Conservation (phyloP, 1,140 invertebrate species). For the Aphelenchoides avenae region DNA sequence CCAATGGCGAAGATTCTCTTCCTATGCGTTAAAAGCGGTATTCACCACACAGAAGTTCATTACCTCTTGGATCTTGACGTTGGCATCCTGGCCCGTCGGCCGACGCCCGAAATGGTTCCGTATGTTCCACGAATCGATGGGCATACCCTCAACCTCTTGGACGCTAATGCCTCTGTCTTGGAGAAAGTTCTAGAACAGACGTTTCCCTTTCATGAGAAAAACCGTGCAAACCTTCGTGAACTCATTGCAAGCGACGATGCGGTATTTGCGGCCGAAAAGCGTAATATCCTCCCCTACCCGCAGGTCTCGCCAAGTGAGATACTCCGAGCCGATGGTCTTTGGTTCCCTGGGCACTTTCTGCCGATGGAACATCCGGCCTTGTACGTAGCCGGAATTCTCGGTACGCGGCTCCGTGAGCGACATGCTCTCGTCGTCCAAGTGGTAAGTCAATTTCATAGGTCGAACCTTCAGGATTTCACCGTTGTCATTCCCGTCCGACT, state of each 20-base stretch:
- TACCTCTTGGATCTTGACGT: no score
- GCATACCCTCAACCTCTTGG: slow-evolving; percentile 21
- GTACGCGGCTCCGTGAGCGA: slow-evolving; percentile 22
- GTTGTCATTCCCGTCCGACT: slow-evolving; percentile 28
- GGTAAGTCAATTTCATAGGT: slow-evolving; percentile 36
- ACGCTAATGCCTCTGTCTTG: slow-evolving; percentile 28
- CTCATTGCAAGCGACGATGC: slow-evolving; percentile 34
- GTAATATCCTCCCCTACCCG: slow-evolving; percentile 29
- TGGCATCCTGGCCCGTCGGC: not conserved
- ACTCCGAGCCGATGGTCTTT: slow-evolving; percentile 19
- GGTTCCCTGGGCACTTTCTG: slow-evolving; percentile 29
- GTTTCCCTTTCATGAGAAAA: not conserved
- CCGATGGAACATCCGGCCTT: slow-evolving; percentile 28
- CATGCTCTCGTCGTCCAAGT: slow-evolving; percentile 36
- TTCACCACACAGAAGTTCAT: no score
- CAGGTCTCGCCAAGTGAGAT: slow-evolving; percentile 31
- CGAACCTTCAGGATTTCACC: slow-evolving; percentile 34
- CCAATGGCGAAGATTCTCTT: slow-evolving; percentile 20
- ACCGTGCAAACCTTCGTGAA: slow-evolving; percentile 26
- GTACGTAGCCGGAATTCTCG: slow-evolving; percentile 35
- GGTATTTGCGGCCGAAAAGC: slow-evolving; percentile 23
- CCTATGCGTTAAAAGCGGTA: slow-evolving; percentile 2
- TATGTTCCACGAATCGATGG: slow-evolving; percentile 33
- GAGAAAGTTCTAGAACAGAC: slow-evolving; percentile 28
- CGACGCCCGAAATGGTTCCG: slow-evolving; percentile 24